Base-by-base conservation (phyloP, 2,797 vertebrate species). In the Hypotaenidia philippensis region DNA sequence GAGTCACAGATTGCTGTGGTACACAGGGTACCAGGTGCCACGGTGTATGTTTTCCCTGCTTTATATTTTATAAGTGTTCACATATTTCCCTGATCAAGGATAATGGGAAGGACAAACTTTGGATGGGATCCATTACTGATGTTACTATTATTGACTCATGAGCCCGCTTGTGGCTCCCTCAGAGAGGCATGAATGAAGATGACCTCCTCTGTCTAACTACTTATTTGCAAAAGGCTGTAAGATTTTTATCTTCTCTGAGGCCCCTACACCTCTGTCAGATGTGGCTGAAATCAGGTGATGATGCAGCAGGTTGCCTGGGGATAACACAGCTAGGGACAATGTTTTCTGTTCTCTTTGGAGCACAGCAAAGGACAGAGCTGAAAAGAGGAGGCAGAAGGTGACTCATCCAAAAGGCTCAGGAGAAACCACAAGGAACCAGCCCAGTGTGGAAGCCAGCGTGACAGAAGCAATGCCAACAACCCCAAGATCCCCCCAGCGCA, bases 341-440 rank as follows among this genome's bases (percentile, higher is more conserved):
- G 11, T 7, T 1, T 10, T 41, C 20, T 74, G 69, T 74, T 87
- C 55, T 90, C 27, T 94, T 60, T 90, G 91, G 93, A 91, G 80
- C 60, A 68, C 87, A 94, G 96, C 52, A 64, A 96, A 82, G 66
- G 87, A 40, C 66, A 95, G 86, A 83, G 64, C 65, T 32, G 92
- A 93, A 19, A 93, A 75, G 77, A 97, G 86, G 69, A 91, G 75
- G 41, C 94, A 96, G 56, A 97, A 95, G 31, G 74, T 83, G 44
- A 41, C 22, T 34, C 53, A 87, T 36, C 41, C 65, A 8, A 95
- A 89, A 56, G 29, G 10, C 57, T 83, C 75, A 3, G 75, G 57
- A 44, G 92, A 90, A 61, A 41, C 1, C 0, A 25, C 23, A n/a
- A 71, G 78, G 29, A 61, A 59, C 31, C 93, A 95, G 65, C 49